Evolutionary conservation across 2,113 vertebrate genomes (phyloP), one percentile per base, ranked within the genome.

Genomic region (Junco hyemalis): DNA sequence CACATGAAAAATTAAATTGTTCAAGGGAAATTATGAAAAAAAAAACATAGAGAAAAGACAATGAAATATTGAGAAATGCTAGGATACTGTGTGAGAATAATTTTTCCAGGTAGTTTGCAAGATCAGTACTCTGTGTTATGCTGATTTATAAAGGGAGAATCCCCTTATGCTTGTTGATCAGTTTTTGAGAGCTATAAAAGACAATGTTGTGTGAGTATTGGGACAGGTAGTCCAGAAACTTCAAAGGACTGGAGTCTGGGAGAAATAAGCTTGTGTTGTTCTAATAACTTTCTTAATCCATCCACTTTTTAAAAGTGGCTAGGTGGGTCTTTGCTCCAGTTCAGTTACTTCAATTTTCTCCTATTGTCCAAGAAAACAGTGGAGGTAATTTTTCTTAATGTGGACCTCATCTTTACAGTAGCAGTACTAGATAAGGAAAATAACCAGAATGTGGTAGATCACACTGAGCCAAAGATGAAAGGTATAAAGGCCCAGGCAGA

Each of bases 21-120:
- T 69, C 22, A 82, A 50, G 5, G 38, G 26, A 68, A 76, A 31
- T 24, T 1, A 59, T 48, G 24, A 2, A 20, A 81, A 57, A 57
- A 84, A 33, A 4, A 24, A 7, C 9, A 14, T 0, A 1, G 17
- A 23, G 4, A 51, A 70, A 64, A 69, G 4, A 69, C 53, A 79
- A 8, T 15, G 5, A 89, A 57, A 4, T 25, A 47, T 17, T 47
- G n/a, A 51, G 28, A 74, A 31, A 5, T 7, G 1, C 3, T 13
- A 23, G 14, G 7, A 56, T n/a, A 15, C 3, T 13, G 1, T 25
- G 13, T 0, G 0, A 79, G 28, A 84, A 54, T 38, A 57, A 59
- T 20, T 42, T 78, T 77, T 47, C 14, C 23, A 47, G 11, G 14
- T 61, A 31, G 48, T 57, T 33, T 73, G 14, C 17, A 85, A 54